A percentile compares a stretch with the other conserved stretches of the same genome.
phyloP scores from a whole-genome alignment of 2,888 invertebrate species.

The Sphaerophoria rueppellii region DNA sequence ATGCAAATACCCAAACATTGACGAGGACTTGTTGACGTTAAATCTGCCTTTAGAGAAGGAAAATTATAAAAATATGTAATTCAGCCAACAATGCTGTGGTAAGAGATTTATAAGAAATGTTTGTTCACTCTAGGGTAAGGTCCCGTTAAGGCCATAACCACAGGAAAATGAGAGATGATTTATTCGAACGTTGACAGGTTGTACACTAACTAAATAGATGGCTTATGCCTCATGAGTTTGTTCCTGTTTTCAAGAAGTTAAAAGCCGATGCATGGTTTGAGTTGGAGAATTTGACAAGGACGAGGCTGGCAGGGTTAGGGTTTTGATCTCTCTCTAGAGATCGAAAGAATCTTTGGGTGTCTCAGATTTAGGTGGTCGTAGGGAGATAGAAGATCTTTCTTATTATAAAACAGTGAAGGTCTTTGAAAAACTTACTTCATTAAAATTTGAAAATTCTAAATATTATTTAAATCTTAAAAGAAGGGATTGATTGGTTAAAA shows the following conservation, averaged over 20 bases:
- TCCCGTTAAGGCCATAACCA: conserved; percentile 72
- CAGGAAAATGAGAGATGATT: conserved; percentile 56
- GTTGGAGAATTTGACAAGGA: conserved; percentile 37
- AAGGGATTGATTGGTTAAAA: too few species aligned
- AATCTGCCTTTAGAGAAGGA: neutral
- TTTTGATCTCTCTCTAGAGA: neutral
- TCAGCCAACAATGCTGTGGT: conserved; percentile 48
- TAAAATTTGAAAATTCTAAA: too few species aligned
- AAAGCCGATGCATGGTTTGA: neutral
- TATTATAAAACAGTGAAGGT: too few species aligned
- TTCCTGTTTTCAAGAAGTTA: conserved; percentile 46
- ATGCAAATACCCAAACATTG: conserved; percentile 49
- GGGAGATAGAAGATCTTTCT: too few species aligned
- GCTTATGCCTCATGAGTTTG: conserved; percentile 44
- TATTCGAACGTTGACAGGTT: conserved; percentile 72
- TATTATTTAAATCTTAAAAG: too few species aligned
- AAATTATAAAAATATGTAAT: conserved; percentile 1
- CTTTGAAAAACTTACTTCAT: too few species aligned
- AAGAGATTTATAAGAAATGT: conserved; percentile 38
- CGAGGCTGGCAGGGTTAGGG: neutral
- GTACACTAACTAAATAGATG: conserved; percentile 62
- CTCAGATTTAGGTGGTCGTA: neutral
- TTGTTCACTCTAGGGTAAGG: conserved; percentile 60
- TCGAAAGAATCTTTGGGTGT: conserved; percentile 9
- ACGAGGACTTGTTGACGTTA: conserved; percentile 58